Percentiles rank a stretch among this genome's conserved stretches.
These are phyloP conservation scores for Cisticola juncidis DNA, from an alignment of 2,113 vertebrate species.

Conservation along the genomic window DNA sequence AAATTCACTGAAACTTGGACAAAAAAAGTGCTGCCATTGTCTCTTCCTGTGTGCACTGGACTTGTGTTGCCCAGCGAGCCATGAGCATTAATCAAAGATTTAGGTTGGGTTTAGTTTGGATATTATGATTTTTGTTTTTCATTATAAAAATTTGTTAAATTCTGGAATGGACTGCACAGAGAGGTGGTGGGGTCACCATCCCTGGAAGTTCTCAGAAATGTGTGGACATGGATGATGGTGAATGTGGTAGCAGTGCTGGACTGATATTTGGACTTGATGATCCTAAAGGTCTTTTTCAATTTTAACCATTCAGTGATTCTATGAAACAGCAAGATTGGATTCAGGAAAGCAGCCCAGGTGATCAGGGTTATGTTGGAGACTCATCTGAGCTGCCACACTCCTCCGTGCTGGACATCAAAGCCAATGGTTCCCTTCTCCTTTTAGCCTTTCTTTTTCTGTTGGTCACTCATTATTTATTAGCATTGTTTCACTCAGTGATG, in stretches of 20 bases:
- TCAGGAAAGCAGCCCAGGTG: not conserved
- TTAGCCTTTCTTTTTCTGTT: not conserved
- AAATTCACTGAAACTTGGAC: not conserved
- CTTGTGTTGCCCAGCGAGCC: not conserved
- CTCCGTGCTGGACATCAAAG: not conserved
- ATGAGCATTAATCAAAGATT: rapidly evolving
- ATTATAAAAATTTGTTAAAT: not conserved
- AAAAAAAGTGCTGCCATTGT: not conserved
- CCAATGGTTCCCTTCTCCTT: not conserved
- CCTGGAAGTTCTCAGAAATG: not conserved
- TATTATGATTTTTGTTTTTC: not conserved
- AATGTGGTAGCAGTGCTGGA: not conserved
- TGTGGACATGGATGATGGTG: not conserved
- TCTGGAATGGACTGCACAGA: not conserved
- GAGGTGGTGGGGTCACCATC: no score
- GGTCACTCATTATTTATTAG: not conserved
- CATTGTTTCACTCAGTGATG: not conserved
- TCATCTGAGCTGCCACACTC: not conserved
- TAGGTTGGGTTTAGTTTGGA: not conserved
- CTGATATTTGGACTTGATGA: not conserved
- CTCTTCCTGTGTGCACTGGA: not conserved
- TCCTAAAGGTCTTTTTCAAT: not conserved
- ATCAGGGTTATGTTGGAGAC: not conserved
- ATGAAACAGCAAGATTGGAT: not conserved
- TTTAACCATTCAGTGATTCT: not conserved